Evolutionary conservation across 2,888 invertebrate species (phyloP), one percentile per base, ranked within the genome.

Genomic region (Sialis fuliginosa): DNA sequence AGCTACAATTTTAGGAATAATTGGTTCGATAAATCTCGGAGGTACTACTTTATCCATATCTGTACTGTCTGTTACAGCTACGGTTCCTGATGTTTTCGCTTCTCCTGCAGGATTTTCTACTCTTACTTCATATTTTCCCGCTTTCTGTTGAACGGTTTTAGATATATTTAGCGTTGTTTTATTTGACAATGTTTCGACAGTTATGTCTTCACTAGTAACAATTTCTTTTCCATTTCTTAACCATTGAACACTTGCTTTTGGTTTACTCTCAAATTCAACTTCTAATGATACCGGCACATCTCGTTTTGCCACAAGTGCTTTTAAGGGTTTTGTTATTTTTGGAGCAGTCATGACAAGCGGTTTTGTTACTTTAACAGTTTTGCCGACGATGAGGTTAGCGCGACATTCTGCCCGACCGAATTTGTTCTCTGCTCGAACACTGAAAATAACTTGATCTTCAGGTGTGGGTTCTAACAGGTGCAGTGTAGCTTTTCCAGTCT

Each of bases 111-210:
- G 72, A 64, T 86, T 87, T 56, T 78, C 74, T n/a, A 87, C 80
- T 31, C 81, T 70, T 9, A 90, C 79, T 70, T 91, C 90, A 63
- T 91, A 93, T 64, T 88, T 89, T 32, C 93, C 93, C 49, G 76
- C 74, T 59, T 86, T 82, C 58, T 81, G 81, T 60, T 79, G 81
- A 40, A 76, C 75, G 55, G 76, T 72, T 52, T 82, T 77, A 35
- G 71, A 67, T 49, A 90, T 75, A 53, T 65, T 72, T 31, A 89
- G 65, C 40, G 66, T 73, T 1, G 84, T 81, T 50, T 68, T 74
- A 42, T 71, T 77, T 49, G 78, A 74, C 52, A 74, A 71, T 13
- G 69, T 70, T 6, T 66, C 64, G 45, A 85, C 75, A 35, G 66
- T 61, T 49, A 74, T 75, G 52, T 79, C 75, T 44, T 79, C 72